Evolutionary conservation across 37 sponge, comb jelly and placozoan species (phyloP), one percentile per base, ranked within the genome.

Genomic region (Agelas oroides): DNA sequence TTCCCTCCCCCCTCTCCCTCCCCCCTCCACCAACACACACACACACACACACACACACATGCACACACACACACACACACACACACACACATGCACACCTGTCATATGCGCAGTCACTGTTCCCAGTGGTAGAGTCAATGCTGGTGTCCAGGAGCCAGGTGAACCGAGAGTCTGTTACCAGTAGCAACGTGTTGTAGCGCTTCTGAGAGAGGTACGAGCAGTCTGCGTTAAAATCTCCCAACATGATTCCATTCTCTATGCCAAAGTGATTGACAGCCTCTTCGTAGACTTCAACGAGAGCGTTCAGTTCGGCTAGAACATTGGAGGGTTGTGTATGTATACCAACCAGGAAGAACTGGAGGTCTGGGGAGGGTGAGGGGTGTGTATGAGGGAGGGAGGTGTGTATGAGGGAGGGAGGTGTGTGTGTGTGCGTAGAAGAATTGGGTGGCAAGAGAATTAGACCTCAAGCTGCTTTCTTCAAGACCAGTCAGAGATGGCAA

Each of bases 221-320:
- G 75, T 80, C 98, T 17, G 93, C 98, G 75, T 97, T 97, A 38
- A 97, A 67, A 46, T 97, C 98, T 11, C 98, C 98, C 70, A 95
- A 36, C 28, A 95, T 66, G 32, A 92, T 76, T 0, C 88, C 86
- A 0, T 58, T 59, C 14, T n/a, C 0, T 0, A 58, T 86, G 31
- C 66, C 75, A 40, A 77, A 79, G 25, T 53, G 28, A 6, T 53
- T 31, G 5, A 58, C 36, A 8, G 86, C 78, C n/a, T 56, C 75
- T 18, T 88, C 74, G 73, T 87, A 95, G 32, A 77, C 95, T 15
- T 40, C n/a, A 16, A 69, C 78, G 21, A 97, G 92, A 1, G 52
- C 82, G 27, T 92, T 71, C 16, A 95, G 46, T 71, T 97, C 98
- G 0, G 24, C 53, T 2, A 84, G 64, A 27, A 84, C 98, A 60